These are phyloP conservation scores for Odocoileus hemionus DNA, from an alignment of 2,113 vertebrate genomes.

Conservation along the genomic window DNA sequence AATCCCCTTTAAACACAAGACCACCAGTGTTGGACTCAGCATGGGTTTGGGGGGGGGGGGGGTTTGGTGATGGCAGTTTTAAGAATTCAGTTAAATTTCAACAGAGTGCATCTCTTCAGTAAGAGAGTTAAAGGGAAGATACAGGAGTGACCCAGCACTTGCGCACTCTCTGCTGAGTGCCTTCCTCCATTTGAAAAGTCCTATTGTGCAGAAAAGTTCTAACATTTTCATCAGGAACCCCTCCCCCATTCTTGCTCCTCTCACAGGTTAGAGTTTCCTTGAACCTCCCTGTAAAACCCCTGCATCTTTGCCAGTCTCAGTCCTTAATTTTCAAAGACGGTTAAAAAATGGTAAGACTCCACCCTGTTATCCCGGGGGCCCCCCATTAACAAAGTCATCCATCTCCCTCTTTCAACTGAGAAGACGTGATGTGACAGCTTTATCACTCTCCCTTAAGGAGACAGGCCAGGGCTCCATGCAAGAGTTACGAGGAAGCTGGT, in stretches of 20 bases:
- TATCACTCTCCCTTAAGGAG: background rate
- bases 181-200: background rate
- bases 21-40: background rate
- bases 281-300: background rate
- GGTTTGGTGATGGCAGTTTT: background rate
- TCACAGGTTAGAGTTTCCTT: background rate
- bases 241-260: background rate
- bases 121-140: background rate
- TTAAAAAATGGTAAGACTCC: background rate
- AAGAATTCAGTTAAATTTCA: background rate
- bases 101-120: background rate
- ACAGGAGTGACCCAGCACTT: rapidly evolving
- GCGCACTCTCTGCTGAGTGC: rapidly evolving
- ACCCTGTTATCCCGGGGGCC: no score
- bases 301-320: background rate
- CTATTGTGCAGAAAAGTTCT: background rate
- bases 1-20: background rate
- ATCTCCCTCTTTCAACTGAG: background rate
- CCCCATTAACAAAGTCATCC: background rate
- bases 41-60: no score
- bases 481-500: background rate
- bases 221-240: background rate
- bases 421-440: background rate
- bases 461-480: background rate
- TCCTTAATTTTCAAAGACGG: background rate